phyloP scores from a whole-genome alignment of 2,113 vertebrate species.

The Motacilla tschutschensis region DNA sequence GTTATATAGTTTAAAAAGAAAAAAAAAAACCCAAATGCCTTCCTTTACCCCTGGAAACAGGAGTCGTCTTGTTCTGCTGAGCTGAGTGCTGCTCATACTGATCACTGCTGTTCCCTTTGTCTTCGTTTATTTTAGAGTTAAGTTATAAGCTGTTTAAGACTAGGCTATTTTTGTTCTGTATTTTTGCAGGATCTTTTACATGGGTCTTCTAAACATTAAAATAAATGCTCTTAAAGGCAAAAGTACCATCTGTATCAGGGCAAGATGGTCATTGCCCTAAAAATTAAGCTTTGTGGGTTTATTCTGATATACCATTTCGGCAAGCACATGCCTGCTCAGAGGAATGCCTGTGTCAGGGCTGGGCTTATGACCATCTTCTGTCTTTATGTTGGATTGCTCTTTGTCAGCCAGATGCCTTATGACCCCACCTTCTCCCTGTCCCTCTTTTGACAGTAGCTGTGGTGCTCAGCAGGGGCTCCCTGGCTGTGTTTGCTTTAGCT shows the following conservation, averaged over 20 bases:
- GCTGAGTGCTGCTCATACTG: conserved; percentile 1
- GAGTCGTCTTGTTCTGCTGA: conserved; percentile 14
- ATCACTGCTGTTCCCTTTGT: conserved; percentile 33
- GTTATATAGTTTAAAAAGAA: neutral
- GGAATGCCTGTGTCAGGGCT: neutral
- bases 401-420: conserved; percentile 1
- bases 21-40: neutral
- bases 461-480: neutral
- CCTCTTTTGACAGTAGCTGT: conserved; percentile 40
- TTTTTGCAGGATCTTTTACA: conserved; percentile 13
- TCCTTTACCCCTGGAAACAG: conserved; percentile 23
- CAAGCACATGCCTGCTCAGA: neutral
- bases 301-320: neutral
- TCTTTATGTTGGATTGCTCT: neutral
- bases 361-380: neutral
- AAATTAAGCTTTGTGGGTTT: neutral
- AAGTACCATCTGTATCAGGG: neutral
- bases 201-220: neutral
- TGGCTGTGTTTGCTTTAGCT: conserved; percentile 38
- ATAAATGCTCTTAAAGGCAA: conserved; percentile 7
- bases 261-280: neutral
- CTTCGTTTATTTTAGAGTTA: conserved; percentile 27
- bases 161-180: neutral
- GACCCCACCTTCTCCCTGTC: neutral
- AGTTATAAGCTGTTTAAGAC: conserved; percentile 33